Conservation (phyloP, 2,888 invertebrate species). For the Ophonus ardosiacus region DNA sequence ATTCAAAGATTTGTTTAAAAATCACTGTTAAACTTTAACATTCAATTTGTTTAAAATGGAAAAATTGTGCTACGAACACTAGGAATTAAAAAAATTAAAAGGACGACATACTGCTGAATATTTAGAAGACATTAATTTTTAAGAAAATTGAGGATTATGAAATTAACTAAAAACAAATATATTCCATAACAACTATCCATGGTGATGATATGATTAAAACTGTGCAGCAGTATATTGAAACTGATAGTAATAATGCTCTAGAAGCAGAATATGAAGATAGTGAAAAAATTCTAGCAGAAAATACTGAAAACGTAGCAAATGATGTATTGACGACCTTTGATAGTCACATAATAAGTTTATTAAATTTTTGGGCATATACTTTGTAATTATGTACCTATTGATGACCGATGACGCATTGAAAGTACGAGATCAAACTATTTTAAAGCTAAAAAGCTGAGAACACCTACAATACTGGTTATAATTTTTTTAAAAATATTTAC, state of each 20-base stretch:
- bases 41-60: constrained; percentile 60
- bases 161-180: constrained; percentile 56
- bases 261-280: background rate
- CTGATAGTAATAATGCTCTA: background rate
- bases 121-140: constrained; percentile 54
- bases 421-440: constrained; percentile 19
- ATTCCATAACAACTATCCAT: constrained; percentile 59
- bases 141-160: constrained; percentile 56
- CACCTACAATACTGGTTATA: constrained; percentile 13
- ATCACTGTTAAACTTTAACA: constrained; percentile 59
- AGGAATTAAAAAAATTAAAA: constrained; percentile 60
- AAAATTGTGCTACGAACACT: constrained; percentile 58
- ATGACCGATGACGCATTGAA: constrained; percentile 54
- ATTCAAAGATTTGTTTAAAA: constrained; percentile 60
- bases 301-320: background rate
- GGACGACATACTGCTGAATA: constrained; percentile 61
- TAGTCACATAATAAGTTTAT: background rate
- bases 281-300: background rate
- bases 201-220: constrained; percentile 64
- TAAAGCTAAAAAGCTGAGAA: constrained; percentile 33
- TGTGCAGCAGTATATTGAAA: background rate
- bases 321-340: background rate
- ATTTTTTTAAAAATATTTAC: constrained; percentile 25
- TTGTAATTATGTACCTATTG: constrained; percentile 50
- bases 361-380: constrained; percentile 49